These are phyloP conservation scores for Calcarius ornatus DNA, from an alignment of 2,113 vertebrate genomes.

Conservation along the genomic window DNA sequence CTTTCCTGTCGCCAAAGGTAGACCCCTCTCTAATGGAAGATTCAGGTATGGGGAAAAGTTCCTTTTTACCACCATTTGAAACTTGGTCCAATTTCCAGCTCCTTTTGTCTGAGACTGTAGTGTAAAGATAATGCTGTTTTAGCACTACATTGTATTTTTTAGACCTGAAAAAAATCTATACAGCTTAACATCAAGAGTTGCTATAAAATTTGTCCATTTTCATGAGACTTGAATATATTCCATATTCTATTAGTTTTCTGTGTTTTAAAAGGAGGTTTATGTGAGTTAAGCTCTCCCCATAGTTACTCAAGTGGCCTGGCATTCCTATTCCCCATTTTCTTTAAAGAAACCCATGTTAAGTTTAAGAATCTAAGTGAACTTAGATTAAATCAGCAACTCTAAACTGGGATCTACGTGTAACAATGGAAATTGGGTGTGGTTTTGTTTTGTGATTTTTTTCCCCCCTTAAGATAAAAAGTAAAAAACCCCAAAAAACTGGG, in stretches of 20 bases:
- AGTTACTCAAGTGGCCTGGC: not conserved
- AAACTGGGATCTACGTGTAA: not conserved
- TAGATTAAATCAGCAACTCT: not conserved
- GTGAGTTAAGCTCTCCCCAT: not conserved
- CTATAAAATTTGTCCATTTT: not conserved
- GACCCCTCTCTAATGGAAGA: constrained; percentile 84
- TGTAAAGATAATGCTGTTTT: not conserved
- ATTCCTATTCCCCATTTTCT: not conserved
- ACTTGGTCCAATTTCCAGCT: not conserved
- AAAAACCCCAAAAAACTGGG: not conserved
- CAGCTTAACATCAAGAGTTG: not conserved
- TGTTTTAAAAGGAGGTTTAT: not conserved
- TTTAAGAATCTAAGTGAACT: not conserved
- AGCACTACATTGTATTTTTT: not conserved
- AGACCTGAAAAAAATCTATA: not conserved
- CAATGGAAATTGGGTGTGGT: not conserved
- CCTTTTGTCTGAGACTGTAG: not conserved
- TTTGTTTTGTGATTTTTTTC: too few species aligned
- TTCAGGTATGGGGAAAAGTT: constrained; percentile 70
- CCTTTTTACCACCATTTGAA: not conserved
- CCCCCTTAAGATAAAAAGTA: not conserved
- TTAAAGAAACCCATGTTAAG: not conserved
- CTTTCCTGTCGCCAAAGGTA: constrained; percentile 85
- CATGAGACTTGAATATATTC: not conserved
- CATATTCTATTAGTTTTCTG: not conserved